Evolutionary conservation across 2,113 vertebrate genomes (phyloP), one percentile per base, ranked within the genome.

Genomic region (Gopherus flavomarginatus): DNA sequence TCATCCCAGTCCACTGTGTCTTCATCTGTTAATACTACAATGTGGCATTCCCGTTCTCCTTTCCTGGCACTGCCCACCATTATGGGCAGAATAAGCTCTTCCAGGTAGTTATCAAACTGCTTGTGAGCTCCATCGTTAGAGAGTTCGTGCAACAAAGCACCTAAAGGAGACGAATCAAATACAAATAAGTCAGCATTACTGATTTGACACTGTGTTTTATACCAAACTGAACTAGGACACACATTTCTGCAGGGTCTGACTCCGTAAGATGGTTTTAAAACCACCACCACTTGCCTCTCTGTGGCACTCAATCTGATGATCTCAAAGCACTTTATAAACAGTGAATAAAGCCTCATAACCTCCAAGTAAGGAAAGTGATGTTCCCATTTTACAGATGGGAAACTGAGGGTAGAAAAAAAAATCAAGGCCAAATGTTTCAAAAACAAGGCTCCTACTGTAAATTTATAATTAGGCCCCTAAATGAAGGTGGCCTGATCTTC

Each of bases 1-100:
- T 99, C 99, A 17, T 99, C 99, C 99, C 99, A 99, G 98, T 99
- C 99, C 97, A 99, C 99, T 2, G 99, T 99, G 93, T 99, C 99
- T 24, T 99, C 99, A 0, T 99, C 99, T 0, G 99, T 99, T 96
- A 99, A 98, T 91, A 99, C 99, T 0, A 99, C 99, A 7, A 99
- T 99, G 82, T 99, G 99, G 72, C 99, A 99, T 65, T 99, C 99
- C 0, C 99, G 96, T 96, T 99, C 99, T 1, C 99, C 99, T 49
- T 99, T 99, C 97, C 99, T 98, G 4, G 99, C 99, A 11, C 99
- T 99, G 81, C 98, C 98, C 98, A 99, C 99, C 99, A 99, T 99
- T 95, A 99, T 98, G 21, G 99, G 99, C 97, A 99, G 97, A 92
- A 99, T 99, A 85, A 99, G 98, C 97, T 99, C 99, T 98, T 99